Evolutionary conservation across 2,888 invertebrate genomes (phyloP).

Genomic region (Phengaris arion): DNA sequence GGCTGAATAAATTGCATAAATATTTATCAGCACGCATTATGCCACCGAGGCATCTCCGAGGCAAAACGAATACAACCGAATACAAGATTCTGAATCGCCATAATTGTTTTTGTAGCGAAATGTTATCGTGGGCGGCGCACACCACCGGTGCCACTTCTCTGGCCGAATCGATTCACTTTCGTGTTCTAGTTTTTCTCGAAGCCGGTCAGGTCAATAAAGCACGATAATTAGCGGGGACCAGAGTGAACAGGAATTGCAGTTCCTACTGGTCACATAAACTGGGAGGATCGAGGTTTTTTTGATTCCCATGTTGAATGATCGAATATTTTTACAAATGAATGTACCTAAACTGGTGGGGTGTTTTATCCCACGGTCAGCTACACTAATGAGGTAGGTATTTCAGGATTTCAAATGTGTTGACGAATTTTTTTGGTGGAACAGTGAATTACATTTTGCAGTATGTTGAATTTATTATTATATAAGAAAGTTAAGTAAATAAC

Average conservation of each 20-base stretch:
- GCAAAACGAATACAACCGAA: conserved; percentile 58
- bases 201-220: conserved; percentile 41
- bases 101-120: conserved; percentile 72
- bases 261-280: not conserved
- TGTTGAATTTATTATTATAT: not conserved
- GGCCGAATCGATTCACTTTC: conserved; percentile 47
- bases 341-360: conserved; percentile 34
- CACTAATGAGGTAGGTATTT: conserved; percentile 34
- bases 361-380: conserved; percentile 33
- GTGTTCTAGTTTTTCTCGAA: conserved; percentile 42
- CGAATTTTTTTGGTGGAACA: conserved; percentile 3
- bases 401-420: conserved; percentile 32
- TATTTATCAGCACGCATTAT: conserved; percentile 71
- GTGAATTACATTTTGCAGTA: not conserved
- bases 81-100: conserved; percentile 65
- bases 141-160: conserved; percentile 70
- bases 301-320: conserved; percentile 27
- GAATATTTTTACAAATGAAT: conserved; percentile 37
- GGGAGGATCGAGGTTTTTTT: conserved; percentile 31
- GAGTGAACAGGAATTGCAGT: conserved; percentile 29
- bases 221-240: conserved; percentile 16
- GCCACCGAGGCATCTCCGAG: conserved; percentile 50
- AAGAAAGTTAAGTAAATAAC: not conserved
- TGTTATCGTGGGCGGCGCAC: conserved; percentile 56
- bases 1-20: conserved; percentile 73